Evolutionary conservation across 2,888 invertebrate species (phyloP).

Genomic region (Eristalis arbustorum): DNA sequence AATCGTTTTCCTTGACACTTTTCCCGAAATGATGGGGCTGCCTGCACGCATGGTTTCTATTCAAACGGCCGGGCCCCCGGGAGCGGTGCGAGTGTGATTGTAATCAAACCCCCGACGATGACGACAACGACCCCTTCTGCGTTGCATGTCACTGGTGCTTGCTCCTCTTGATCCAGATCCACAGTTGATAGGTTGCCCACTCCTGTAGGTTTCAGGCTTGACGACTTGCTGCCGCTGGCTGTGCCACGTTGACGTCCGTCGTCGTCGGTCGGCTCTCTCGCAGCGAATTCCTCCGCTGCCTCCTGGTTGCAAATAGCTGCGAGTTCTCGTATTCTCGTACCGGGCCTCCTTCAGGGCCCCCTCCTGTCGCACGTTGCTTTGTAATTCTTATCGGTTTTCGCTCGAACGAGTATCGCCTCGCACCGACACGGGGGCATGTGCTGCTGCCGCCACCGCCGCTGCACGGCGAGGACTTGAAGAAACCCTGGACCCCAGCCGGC

Average conservation of each 20-base stretch:
- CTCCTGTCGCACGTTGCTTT: not conserved
- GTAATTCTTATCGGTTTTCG: constrained; percentile 49
- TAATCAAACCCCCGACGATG: constrained; percentile 61
- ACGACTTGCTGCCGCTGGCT: constrained; percentile 27
- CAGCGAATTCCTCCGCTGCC: constrained; percentile 50
- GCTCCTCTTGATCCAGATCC: constrained; percentile 25
- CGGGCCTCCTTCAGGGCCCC: not conserved
- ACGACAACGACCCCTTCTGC: constrained; percentile 29
- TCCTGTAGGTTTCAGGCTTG: constrained; percentile 35
- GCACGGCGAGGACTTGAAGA: not conserved
- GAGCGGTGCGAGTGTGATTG: constrained; percentile 30
- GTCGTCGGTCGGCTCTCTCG: constrained; percentile 40
- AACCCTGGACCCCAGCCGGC: not conserved
- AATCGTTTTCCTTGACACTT: constrained; percentile 51
- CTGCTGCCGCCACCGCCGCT: not conserved
- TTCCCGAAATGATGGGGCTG: constrained; percentile 31
- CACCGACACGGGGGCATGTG: constrained; percentile 1
- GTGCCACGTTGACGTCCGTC: no score
- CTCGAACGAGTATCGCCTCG: constrained; percentile 58
- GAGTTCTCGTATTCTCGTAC: constrained; percentile 4
- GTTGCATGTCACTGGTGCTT: constrained; percentile 55
- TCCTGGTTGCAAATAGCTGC: constrained; percentile 56
- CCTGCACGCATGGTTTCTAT: constrained; percentile 55
- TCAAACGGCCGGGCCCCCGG: constrained; percentile 10
- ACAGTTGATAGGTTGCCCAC: constrained; percentile 63